These are phyloP conservation scores for Gouania willdenowi DNA, from an alignment of 2,797 vertebrate genomes.

Conservation along the genomic window DNA sequence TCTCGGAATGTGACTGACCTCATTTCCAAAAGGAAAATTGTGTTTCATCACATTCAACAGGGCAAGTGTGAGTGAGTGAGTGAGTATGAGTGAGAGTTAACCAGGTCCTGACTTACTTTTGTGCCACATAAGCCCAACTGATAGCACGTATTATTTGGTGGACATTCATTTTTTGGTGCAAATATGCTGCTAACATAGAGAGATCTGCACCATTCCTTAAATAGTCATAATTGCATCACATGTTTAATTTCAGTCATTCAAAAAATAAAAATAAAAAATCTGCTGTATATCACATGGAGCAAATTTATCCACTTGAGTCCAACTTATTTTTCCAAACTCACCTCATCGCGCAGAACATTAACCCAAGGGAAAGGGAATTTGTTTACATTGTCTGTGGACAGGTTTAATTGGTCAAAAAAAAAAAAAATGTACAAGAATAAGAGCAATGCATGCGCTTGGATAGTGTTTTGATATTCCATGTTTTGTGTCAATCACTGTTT, in stretches of 20 bases:
- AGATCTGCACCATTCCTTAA: constrained; percentile 17
- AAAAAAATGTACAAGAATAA: constrained; percentile 20
- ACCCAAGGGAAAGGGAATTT: constrained; percentile 34
- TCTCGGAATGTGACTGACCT: constrained; percentile 70
- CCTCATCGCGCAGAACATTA: constrained; percentile 13
- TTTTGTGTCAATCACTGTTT: constrained; percentile 66
- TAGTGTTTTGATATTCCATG: constrained; percentile 65
- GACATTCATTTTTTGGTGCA: constrained; percentile 48
- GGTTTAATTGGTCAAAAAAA: constrained; percentile 2
- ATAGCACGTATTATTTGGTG: constrained; percentile 65
- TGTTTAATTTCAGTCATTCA: constrained; percentile 13
- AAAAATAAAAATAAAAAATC: too few species aligned
- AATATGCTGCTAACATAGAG: constrained; percentile 38
- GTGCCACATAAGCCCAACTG: too few species aligned
- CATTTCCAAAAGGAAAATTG: constrained; percentile 31
- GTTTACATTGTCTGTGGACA: constrained; percentile 42
- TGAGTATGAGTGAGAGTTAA: constrained; percentile 15
- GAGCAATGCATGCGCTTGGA: constrained; percentile 63
- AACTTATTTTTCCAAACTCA: constrained; percentile 26
- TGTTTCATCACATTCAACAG: constrained; percentile 33
- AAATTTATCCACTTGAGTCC: too few species aligned
- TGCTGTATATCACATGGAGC: too few species aligned
- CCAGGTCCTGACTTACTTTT: constrained; percentile 36
- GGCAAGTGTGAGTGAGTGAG: constrained; percentile 40
- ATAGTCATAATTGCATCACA: constrained; percentile 17